Percentiles rank a stretch among this genome's conserved stretches.
Conservation (phyloP, 2,888 invertebrate genomes). For the Drosophila maculinotata region DNA sequence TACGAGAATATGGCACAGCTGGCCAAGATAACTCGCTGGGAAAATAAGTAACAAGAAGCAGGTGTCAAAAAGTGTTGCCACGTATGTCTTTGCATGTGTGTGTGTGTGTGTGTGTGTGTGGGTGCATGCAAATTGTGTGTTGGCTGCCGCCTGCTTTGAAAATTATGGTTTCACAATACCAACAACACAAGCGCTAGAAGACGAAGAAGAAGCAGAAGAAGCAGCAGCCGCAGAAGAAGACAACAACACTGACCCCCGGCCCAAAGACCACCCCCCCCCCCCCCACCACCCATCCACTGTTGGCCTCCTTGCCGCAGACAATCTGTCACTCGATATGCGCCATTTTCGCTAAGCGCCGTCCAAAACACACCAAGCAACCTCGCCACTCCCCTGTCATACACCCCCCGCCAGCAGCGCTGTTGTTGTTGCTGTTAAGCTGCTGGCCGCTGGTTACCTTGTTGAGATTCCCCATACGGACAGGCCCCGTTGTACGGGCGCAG, state of each 20-base stretch:
- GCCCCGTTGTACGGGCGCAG: conserved; percentile 73
- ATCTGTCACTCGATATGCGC: conserved; percentile 74
- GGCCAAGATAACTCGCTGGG: conserved; percentile 4
- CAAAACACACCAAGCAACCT: conserved; percentile 1
- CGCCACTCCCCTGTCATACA: not conserved
- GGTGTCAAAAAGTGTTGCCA: conserved; percentile 34
- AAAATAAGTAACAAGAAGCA: conserved; percentile 13
- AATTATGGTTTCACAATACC: conserved; percentile 73
- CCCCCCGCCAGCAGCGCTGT: no score
- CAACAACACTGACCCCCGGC: no score
- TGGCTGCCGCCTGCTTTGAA: conserved; percentile 45
- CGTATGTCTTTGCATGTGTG: not conserved
- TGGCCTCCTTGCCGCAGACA: conserved; percentile 77
- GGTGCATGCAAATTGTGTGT: conserved; percentile 27
- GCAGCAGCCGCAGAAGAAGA: conserved; percentile 14
- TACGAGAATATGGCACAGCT: conserved; percentile 3
- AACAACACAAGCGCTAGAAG: conserved; percentile 24
- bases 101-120: conserved; percentile 5
- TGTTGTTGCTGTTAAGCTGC: conserved; percentile 37
- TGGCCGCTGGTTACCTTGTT: conserved; percentile 62
- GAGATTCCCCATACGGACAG: conserved; percentile 58
- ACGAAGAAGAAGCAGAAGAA: conserved; percentile 4
- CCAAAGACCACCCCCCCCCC: no score
- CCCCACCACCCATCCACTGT: conserved; percentile 8
- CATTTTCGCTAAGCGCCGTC: conserved; percentile 62